Percentiles rank a stretch among this genome's conserved stretches.
phyloP scores from a whole-genome alignment of 2,797 vertebrate species.

The Gallinago nigripennis region DNA sequence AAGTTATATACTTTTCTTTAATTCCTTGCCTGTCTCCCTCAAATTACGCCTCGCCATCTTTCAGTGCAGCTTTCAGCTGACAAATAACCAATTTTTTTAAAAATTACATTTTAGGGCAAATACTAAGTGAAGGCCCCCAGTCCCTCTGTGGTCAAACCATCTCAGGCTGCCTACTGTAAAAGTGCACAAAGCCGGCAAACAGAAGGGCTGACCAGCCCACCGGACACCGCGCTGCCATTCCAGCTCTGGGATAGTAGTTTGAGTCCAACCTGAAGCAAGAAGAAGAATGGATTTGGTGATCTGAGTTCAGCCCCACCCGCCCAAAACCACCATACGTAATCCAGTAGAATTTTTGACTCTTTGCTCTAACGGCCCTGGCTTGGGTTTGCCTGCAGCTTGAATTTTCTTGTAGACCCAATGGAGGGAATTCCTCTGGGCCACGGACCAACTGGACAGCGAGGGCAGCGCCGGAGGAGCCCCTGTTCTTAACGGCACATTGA shows the following conservation, averaged over 20 bases:
- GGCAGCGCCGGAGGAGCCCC: neutral
- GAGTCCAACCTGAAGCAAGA: neutral
- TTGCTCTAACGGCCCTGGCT: neutral
- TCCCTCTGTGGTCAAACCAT: neutral
- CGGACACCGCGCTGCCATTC: neutral
- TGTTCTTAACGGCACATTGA: neutral
- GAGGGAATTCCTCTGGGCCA: neutral
- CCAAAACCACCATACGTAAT: neutral
- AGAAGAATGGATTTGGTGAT: neutral
- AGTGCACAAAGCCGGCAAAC: neutral
- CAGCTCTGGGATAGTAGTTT: neutral
- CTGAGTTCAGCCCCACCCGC: neutral
- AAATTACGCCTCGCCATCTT: neutral
- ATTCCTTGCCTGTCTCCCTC: neutral
- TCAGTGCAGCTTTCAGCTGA: neutral
- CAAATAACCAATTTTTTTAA: neutral
- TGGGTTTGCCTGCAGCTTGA: neutral
- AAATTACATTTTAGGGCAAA: neutral
- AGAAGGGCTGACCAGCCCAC: neutral
- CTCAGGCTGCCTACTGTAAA: neutral
- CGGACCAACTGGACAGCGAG: neutral
- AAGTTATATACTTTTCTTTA: neutral
- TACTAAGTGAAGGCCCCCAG: neutral
- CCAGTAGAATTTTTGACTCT: constrained; percentile 6
- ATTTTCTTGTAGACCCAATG: neutral